A percentile compares a stretch with the other conserved stretches of the same genome.
phyloP scores from a whole-genome alignment of 2,888 invertebrate species.

The Luffia ferchaultella region DNA sequence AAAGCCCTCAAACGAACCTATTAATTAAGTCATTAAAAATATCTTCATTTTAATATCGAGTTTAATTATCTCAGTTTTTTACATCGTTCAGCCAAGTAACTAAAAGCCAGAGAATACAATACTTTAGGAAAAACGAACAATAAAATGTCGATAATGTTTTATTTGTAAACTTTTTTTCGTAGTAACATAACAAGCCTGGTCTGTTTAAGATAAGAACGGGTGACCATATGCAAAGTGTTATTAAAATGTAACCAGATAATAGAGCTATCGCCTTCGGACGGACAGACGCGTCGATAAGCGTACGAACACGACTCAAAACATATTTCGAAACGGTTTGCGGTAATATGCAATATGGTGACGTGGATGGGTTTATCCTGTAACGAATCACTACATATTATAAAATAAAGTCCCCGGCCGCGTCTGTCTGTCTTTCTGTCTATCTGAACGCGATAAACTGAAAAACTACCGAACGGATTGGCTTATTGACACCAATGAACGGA shows the following conservation, averaged over 20 bases:
- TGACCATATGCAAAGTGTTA: slow-evolving; percentile 10
- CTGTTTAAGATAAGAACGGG: not conserved
- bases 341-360: not conserved
- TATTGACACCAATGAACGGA: too few relatives aligned
- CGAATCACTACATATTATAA: too few relatives aligned
- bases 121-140: not conserved
- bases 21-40: too few relatives aligned
- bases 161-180: not conserved
- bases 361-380: not conserved
- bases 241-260: slow-evolving; percentile 49
- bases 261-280: slow-evolving; percentile 31
- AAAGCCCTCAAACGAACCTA: too few relatives aligned
- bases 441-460: too few relatives aligned
- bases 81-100: too few relatives aligned
- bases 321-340: not conserved
- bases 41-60: too few relatives aligned
- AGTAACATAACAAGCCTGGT: not conserved
- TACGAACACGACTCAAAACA: not conserved
- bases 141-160: not conserved
- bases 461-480: too few relatives aligned
- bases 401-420: too few relatives aligned
- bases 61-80: too few relatives aligned
- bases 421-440: too few relatives aligned
- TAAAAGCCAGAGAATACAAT: too few relatives aligned
- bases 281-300: not conserved